Conservation (phyloP, 2,797 vertebrate species). For the Chromobotia macracanthus region DNA sequence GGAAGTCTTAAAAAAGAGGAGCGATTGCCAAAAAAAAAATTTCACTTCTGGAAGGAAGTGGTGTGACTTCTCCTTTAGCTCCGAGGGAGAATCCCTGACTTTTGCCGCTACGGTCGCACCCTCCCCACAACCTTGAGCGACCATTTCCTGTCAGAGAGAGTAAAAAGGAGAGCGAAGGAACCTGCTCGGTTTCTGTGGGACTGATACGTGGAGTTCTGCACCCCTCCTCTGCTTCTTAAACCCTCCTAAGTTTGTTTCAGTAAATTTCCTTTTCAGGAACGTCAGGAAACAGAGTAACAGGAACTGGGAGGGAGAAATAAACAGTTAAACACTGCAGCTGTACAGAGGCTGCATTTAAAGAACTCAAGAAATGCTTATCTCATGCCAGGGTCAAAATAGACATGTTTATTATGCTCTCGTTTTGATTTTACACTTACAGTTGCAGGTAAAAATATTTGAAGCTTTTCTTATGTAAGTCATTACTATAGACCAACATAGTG, state of each 20-base stretch:
- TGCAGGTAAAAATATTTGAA: too few species aligned
- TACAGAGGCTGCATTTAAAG: not conserved
- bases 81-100: slow-evolving; percentile 10
- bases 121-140: not conserved
- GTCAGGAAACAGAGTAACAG: slow-evolving; percentile 23
- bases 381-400: not conserved
- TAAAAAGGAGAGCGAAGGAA: not conserved
- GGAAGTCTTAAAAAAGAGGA: slow-evolving; percentile 21
- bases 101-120: not conserved
- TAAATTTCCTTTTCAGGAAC: slow-evolving; percentile 5
- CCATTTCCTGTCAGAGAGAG: slow-evolving; percentile 2
- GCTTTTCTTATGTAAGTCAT: too few species aligned
- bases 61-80: slow-evolving; percentile 28
- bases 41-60: slow-evolving; percentile 1
- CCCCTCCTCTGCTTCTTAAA: slow-evolving; percentile 3
- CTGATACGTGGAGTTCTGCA: not conserved
- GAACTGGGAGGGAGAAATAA: slow-evolving; percentile 17
- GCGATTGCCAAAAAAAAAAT: not conserved
- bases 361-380: not conserved
- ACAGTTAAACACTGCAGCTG: slow-evolving; percentile 2
- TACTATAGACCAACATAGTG: too few species aligned
- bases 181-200: slow-evolving; percentile 19
- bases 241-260: slow-evolving; percentile 10
- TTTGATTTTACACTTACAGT: too few species aligned
- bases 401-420: too few species aligned